A percentile compares a stretch with the other conserved stretches of the same genome.
These are phyloP conservation scores for Calosoma granatense DNA, from an alignment of 1,140 invertebrate genomes.

Conservation along the genomic window DNA sequence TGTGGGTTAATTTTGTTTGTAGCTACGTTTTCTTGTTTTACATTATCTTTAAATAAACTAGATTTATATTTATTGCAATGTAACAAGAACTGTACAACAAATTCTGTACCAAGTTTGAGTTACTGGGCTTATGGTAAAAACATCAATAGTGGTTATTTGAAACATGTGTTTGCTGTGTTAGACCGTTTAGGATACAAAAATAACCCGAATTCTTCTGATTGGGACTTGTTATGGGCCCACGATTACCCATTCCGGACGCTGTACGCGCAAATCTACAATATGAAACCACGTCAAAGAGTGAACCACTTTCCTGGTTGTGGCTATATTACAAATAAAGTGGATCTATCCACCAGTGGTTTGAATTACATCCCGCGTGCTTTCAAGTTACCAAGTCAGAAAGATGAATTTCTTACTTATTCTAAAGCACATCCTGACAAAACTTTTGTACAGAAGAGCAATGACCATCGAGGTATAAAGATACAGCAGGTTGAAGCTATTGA, in stretches of 20 bases:
- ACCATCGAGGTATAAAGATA: slow-evolving; percentile 81
- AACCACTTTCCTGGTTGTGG: slow-evolving; percentile 95
- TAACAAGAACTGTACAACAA: neutral
- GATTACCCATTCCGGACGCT: slow-evolving; percentile 77
- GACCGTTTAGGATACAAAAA: slow-evolving; percentile 59
- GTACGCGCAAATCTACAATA: slow-evolving; percentile 44
- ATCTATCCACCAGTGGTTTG: slow-evolving; percentile 67
- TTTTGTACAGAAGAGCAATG: slow-evolving; percentile 90
- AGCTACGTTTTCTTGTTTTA: neutral
- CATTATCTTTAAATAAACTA: neutral
- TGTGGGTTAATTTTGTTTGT: neutral
- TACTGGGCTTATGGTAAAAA: slow-evolving; percentile 44
- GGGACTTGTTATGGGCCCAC: slow-evolving; percentile 88
- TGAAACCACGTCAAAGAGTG: slow-evolving; percentile 68
- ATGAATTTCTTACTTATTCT: slow-evolving; percentile 61
- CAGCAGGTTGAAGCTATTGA: slow-evolving; percentile 59
- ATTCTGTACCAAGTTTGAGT: slow-evolving; percentile 10
- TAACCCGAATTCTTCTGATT: slow-evolving; percentile 49
- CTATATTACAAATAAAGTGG: slow-evolving; percentile 90
- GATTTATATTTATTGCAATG: neutral
- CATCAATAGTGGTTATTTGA: slow-evolving; percentile 55
- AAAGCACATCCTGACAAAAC: slow-evolving; percentile 53
- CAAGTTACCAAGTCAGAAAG: slow-evolving; percentile 68
- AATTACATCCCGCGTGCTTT: slow-evolving; percentile 79
- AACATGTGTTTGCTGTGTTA: slow-evolving; percentile 68